Conservation (phyloP, 2,797 vertebrate genomes). For the Muscicapa striata region DNA sequence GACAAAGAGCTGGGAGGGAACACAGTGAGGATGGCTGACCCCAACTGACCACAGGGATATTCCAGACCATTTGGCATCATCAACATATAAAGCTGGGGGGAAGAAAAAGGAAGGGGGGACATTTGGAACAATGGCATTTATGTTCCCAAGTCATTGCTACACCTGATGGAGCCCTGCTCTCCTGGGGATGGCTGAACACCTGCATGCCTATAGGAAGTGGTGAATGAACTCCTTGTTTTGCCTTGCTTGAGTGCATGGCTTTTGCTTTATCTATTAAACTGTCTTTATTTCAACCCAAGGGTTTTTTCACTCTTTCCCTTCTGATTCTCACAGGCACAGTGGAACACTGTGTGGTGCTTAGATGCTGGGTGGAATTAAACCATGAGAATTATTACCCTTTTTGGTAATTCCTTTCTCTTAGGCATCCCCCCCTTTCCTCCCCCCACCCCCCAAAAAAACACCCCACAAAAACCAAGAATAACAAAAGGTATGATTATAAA, state of each 20-base stretch:
- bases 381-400: not conserved
- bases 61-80: not conserved
- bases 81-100: not conserved
- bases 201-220: not conserved
- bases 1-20: not conserved
- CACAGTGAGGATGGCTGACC: not conserved
- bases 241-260: not conserved
- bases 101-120: not conserved
- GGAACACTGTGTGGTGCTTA: not conserved
- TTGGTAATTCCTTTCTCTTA: not conserved
- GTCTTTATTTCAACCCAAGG: not conserved
- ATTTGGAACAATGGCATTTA: not conserved
- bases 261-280: not conserved
- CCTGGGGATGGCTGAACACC: not conserved
- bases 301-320: not conserved
- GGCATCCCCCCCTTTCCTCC: accelerated
- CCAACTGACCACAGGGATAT: not conserved
- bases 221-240: not conserved
- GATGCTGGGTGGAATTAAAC: not conserved
- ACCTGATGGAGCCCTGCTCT: not conserved
- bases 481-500: not conserved
- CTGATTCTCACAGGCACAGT: not conserved
- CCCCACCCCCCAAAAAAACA: accelerated
- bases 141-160: not conserved
- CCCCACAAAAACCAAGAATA: not conserved